Base-by-base conservation (phyloP, 1,140 invertebrate genomes). In the Pomacea maculata region DNA sequence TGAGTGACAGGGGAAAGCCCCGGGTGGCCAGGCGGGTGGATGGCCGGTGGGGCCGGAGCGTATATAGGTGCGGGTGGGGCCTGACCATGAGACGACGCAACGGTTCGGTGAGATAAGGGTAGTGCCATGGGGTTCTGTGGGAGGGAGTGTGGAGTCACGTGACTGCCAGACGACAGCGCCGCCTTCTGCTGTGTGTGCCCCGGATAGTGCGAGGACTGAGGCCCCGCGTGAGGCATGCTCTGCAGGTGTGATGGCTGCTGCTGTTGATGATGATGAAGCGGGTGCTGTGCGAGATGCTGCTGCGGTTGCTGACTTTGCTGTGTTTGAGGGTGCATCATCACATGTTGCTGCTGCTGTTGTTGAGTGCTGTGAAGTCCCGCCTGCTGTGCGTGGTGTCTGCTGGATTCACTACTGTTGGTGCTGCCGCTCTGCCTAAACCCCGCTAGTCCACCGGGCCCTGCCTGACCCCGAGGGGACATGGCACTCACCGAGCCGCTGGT, bases 281-380 rank as follows among this genome's bases (percentile, higher is more conserved):
- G 52, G 2, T 78, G 67, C 52, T 78, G 77, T 11, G 54, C 64
- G 0, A 54, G 77, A 10, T n/a, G 65, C 5, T 70, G 34, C 52
- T 78, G 77, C 11, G 52, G 45, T 8, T 77, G 75, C 21, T 65
- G 75, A 7, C 67, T 34, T 21, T 67, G 75, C 34, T 77, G 75
- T 14, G 61, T 55, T 17, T 65, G 75, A 10, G 10, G 14, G 54
- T 78, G 77, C 77, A 78, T 78, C 77, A 78, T n/a, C 65, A 78
- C 57, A 17, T 78, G 75, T 34, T 25, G 75, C 57, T 76, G 65
- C 54, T 61, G 57, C 11, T 61, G 57, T 14, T 61, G 57, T 17
- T 61, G 57, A 61, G 57, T 4, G 57, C 57, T 61, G 57, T 61
- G 57, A 17, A 61, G 57, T 11, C 57, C 57, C 57, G 57, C 57